These are phyloP conservation scores for Drymodes brunneopygia DNA, from an alignment of 2,113 vertebrate genomes.

Conservation along the genomic window DNA sequence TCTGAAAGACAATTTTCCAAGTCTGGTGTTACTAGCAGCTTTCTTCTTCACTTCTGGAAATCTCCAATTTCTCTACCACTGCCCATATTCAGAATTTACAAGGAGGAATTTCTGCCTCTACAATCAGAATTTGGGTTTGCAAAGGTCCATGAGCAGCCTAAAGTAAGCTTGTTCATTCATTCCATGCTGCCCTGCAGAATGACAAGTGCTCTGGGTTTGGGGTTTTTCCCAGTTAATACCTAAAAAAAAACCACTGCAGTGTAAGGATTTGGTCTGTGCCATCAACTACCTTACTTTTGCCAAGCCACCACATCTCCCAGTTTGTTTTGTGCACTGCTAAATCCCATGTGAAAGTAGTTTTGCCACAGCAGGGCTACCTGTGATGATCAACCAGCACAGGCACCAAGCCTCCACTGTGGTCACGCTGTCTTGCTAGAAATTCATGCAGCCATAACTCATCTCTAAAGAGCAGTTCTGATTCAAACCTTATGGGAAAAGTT, in stretches of 20 bases:
- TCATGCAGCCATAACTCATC: neutral
- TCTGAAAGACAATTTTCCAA: neutral
- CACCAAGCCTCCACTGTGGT: neutral
- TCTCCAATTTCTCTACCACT: neutral
- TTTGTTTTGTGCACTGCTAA: neutral
- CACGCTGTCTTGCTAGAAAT: neutral
- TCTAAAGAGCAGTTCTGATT: neutral
- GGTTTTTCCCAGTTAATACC: neutral
- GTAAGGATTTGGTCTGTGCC: neutral
- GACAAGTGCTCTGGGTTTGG: neutral
- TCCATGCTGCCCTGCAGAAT: neutral
- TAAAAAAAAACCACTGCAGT: neutral
- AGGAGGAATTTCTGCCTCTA: neutral
- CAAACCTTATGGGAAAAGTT: neutral
- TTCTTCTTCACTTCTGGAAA: neutral
- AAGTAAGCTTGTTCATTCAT: neutral
- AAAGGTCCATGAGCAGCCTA: neutral
- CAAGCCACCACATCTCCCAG: neutral
- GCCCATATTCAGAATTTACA: neutral
- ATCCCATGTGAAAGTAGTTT: slow-evolving; percentile 6
- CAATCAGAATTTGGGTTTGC: neutral
- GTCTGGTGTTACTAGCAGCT: neutral
- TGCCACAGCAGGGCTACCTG: slow-evolving; percentile 30
- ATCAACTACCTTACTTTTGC: neutral
- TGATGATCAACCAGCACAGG: neutral